Percentiles rank a stretch among this genome's conserved stretches.
These are phyloP conservation scores for Leuctra nigra DNA, from an alignment of 2,888 invertebrate genomes.

Conservation along the genomic window DNA sequence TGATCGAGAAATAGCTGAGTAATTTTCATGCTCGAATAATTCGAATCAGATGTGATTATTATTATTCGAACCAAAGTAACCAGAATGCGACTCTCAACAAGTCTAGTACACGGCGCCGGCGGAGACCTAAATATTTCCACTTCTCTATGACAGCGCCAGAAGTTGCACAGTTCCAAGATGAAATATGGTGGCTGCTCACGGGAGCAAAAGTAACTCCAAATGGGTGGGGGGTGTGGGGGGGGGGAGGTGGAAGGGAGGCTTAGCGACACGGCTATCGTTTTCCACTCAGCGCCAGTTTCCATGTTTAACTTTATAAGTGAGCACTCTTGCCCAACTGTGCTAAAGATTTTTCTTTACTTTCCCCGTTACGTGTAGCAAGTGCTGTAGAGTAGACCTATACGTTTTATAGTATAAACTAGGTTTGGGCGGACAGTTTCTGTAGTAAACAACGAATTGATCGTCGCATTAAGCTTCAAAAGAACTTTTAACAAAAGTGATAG, in stretches of 20 bases:
- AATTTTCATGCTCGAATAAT: no score
- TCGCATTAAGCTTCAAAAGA: no score
- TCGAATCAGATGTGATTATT: no score
- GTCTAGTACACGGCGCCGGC: no score
- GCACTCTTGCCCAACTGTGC: slow-evolving; percentile 3
- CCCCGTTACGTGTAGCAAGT: neutral
- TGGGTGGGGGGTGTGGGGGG: neutral
- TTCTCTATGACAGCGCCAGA: slow-evolving; percentile 9
- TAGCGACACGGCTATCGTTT: neutral
- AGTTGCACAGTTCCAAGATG: slow-evolving; percentile 7
- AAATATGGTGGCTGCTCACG: neutral
- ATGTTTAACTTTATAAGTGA: slow-evolving; percentile 14
- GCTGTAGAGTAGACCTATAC: no score
- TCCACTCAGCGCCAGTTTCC: slow-evolving; percentile 9
- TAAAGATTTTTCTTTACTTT: slow-evolving; percentile 10
- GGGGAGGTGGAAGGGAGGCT: neutral
- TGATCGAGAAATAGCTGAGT: no score
- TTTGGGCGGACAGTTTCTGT: no score
- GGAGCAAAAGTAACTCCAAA: slow-evolving; percentile 2
- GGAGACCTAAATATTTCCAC: slow-evolving; percentile 2
- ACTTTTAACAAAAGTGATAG: no score
- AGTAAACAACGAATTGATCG: no score
- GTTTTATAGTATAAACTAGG: no score
- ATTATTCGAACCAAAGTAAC: no score
- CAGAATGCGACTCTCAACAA: no score